Conservation (phyloP, 2,113 vertebrate species). For the Pteruthius melanotis region DNA sequence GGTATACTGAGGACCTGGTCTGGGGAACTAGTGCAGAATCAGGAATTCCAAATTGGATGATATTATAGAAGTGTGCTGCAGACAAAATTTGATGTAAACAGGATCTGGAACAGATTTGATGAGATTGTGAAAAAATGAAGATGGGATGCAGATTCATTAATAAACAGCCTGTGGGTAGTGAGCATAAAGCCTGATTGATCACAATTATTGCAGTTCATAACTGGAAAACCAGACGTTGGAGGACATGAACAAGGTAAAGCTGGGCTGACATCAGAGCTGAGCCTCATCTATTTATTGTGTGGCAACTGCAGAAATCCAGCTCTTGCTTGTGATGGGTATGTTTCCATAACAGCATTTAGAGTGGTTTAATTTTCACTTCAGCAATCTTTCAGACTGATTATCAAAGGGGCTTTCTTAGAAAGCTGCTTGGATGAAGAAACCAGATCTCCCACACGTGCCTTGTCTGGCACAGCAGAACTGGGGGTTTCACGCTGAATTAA, state of each 20-base stretch:
- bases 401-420: not conserved
- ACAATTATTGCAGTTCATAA: constrained; percentile 32
- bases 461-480: not conserved
- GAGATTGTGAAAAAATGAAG: constrained; percentile 20
- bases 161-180: not conserved
- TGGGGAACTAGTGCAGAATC: not conserved
- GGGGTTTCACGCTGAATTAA: not conserved
- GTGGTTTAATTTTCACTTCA: constrained; percentile 39
- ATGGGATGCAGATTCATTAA: constrained; percentile 38
- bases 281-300: not conserved
- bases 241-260: not conserved
- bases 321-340: not conserved
- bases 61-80: not conserved
- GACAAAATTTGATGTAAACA: constrained; percentile 39
- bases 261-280: not conserved
- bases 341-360: not conserved
- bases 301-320: not conserved
- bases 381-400: constrained; percentile 19
- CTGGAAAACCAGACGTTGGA: not conserved
- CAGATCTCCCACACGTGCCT: not conserved
- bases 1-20: not conserved
- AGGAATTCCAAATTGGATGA: not conserved
- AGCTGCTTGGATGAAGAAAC: not conserved
- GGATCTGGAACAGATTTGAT: constrained; percentile 35
- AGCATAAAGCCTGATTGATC: constrained; percentile 37